phyloP scores from a whole-genome alignment of 2,113 vertebrate genomes.

The Campylomormyrus tamandua region DNA sequence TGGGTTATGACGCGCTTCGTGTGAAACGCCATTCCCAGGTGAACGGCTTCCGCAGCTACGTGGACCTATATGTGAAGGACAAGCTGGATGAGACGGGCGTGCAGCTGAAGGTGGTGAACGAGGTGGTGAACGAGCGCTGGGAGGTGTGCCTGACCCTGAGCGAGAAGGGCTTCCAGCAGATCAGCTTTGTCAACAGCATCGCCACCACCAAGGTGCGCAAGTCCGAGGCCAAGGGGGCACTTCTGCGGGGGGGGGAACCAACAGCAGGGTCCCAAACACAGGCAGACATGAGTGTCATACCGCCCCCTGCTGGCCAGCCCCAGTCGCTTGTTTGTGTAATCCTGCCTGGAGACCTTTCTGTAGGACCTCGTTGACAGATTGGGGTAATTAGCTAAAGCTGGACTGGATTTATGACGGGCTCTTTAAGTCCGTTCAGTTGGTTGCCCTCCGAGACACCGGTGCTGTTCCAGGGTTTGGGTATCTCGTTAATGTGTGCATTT shows the following conservation, averaged over 20 bases:
- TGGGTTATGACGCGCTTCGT: not conserved
- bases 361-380: not conserved
- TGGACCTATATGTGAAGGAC: constrained; percentile 97
- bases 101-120: constrained; percentile 90
- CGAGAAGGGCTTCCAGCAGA: constrained; percentile 96
- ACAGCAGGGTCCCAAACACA: not conserved
- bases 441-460: not conserved
- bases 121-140: constrained; percentile 89
- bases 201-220: constrained; percentile 91
- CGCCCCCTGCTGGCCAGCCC: not conserved
- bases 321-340: not conserved
- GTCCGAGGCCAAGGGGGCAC: no score
- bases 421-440: not conserved
- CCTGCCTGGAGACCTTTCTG: not conserved
- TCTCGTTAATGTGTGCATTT: not conserved
- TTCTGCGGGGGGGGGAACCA: not conserved
- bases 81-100: constrained; percentile 95
- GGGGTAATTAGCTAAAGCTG: not conserved
- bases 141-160: constrained; percentile 95
- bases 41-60: constrained; percentile 90
- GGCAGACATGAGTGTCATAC: not conserved
- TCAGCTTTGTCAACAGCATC: constrained; percentile 98
- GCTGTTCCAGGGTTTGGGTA: not conserved
- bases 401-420: not conserved
- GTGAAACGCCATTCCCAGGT: constrained; percentile 56